Conservation (phyloP, 2,888 invertebrate species). For the Synanthedon vespiformis region DNA sequence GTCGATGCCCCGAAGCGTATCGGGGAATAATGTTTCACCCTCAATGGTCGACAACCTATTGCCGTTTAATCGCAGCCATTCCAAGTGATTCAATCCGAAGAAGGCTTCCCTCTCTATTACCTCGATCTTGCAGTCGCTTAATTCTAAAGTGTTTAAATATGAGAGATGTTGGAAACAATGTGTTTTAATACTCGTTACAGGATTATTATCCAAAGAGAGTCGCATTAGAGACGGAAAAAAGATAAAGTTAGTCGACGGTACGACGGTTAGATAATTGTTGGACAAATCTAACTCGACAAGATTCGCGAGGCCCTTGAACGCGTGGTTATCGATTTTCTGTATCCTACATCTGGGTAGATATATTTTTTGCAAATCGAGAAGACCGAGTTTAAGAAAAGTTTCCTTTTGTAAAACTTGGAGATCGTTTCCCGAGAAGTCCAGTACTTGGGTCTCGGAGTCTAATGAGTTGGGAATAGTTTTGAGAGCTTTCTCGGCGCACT, state of each 20-base stretch:
- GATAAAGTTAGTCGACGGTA: constrained; percentile 83
- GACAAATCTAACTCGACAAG: constrained; percentile 90
- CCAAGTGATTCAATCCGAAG: constrained; percentile 81
- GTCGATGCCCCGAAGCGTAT: constrained; percentile 81
- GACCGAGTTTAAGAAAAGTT: constrained; percentile 80
- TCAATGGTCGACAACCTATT: constrained; percentile 82
- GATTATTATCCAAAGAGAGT: constrained; percentile 84
- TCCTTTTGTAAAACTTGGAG: constrained; percentile 82
- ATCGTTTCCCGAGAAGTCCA: constrained; percentile 87
- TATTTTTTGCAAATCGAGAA: constrained; percentile 89
- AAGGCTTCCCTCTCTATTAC: constrained; percentile 84
- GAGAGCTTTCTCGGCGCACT: constrained; percentile 84
- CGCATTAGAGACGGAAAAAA: constrained; percentile 87
- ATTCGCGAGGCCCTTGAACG: constrained; percentile 87
- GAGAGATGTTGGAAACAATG: constrained; percentile 81
- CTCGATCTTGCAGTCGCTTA: constrained; percentile 84
- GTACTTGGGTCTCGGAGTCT: constrained; percentile 87
- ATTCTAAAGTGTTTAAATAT: constrained; percentile 82
- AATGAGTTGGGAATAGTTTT: constrained; percentile 83
- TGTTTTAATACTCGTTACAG: constrained; percentile 78
- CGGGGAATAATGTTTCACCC: constrained; percentile 79
- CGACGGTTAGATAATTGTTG: constrained; percentile 80
- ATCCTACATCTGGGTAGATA: constrained; percentile 84
- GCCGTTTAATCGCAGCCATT: constrained; percentile 86
- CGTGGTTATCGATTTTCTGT: constrained; percentile 80